Percentiles rank a stretch among this genome's conserved stretches.
Evolutionary conservation across 2,113 vertebrate genomes (phyloP).

Genomic region (Arenaria interpres): DNA sequence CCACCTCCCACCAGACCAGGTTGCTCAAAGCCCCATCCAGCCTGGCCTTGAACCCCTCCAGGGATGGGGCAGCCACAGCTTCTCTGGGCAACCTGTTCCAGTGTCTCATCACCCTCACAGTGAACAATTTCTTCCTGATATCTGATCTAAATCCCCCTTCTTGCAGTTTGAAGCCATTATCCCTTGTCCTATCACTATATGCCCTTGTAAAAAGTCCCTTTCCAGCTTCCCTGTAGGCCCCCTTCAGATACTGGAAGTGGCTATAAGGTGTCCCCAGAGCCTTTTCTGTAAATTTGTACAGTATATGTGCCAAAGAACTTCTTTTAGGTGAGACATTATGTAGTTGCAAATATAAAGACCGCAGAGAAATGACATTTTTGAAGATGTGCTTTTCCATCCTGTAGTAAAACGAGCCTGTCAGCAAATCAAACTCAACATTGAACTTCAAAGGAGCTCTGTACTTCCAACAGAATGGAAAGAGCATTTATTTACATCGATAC

Average conservation of each 20-base stretch:
- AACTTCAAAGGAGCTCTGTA: background rate
- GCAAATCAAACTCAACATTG: background rate
- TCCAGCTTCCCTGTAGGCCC: background rate
- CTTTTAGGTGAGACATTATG: background rate
- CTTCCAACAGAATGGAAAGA: background rate
- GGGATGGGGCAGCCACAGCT: background rate
- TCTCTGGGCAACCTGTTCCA: background rate
- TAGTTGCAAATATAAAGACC: conserved; percentile 27
- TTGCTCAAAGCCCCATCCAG: background rate
- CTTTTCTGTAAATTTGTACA: conserved; percentile 13
- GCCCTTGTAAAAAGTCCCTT: background rate
- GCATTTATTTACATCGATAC: conserved; percentile 18
- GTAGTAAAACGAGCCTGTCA: background rate
- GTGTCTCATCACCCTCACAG: background rate
- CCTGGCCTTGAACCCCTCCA: background rate
- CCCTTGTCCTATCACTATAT: background rate
- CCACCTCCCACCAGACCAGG: background rate
- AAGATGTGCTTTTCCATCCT: background rate
- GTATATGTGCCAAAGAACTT: background rate
- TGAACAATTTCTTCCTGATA: background rate
- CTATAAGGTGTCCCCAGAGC: background rate
- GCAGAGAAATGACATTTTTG: background rate
- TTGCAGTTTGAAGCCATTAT: background rate
- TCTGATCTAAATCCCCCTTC: background rate
- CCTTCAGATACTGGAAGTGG: background rate